Base-by-base conservation (phyloP, 2,113 vertebrate genomes). In the Myotis brandtii region DNA sequence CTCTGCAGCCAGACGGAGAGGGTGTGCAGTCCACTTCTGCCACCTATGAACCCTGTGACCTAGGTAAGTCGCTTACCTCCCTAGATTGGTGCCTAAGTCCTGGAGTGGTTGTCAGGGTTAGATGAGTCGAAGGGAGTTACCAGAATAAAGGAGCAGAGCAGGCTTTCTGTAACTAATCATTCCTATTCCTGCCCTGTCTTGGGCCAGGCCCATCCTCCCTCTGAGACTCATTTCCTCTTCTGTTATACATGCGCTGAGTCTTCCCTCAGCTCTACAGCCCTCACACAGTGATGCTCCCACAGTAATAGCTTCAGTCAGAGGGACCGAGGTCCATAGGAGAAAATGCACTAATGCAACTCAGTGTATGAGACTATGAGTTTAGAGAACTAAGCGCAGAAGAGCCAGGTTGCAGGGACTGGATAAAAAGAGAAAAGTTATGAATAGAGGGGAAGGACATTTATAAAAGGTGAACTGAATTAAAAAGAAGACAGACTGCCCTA, bases 401-500 rank as follows among this genome's bases (percentile, higher is more conserved):
- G 32, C 46, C 48, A 89, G 69, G 37, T 32, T 16, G 77, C 77
- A 37, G 62, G 9, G 21, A 11, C 3, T 37, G 18, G 69, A 46
- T 83, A 70, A 67, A 92, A 95, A 52, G 37, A 90, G 59, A 87
- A 81, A 4, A 43, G 52, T 43, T 73, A 89, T 30, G 8, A 69
- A 82, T 5, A 86, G 69, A 62, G 30, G 32, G 20, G 27, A 92
- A 67, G n/a, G 30, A 27, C 6, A n/a, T 85, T 67, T 89, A 66
- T 69, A 80, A 79, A 92, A 64, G 40, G n/a, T 9, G 32, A 85
- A 67, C 17, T 2, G 13, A 81, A 54, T 85, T 80, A 64, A 86
- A 72, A 43, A 85, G 84, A 85, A 67, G 50, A 9, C 59, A 89
- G 62, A 40, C 46, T 89, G n/a, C n/a, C n/a, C n/a, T n/a, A n/a